Percentiles rank a stretch among this genome's conserved stretches.
phyloP scores from a whole-genome alignment of 2,797 vertebrate genomes.

The Phataginus tetradactyla region DNA sequence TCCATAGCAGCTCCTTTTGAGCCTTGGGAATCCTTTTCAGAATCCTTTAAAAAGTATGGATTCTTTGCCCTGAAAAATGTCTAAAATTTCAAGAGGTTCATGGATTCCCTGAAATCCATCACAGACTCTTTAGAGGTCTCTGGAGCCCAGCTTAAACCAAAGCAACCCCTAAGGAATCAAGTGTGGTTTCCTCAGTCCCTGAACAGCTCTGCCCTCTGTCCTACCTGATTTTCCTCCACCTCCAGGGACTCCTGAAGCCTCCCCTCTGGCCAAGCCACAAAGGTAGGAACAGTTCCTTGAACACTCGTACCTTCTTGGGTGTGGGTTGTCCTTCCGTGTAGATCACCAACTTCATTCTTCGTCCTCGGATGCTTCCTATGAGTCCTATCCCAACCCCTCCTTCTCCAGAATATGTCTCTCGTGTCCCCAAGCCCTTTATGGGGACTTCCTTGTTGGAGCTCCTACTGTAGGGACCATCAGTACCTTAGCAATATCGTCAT shows the following conservation, averaged over 20 bases:
- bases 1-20: not conserved
- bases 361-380: not conserved
- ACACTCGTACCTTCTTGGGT: not conserved
- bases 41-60: not conserved
- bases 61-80: not conserved
- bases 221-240: not conserved
- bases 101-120: not conserved
- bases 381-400: not conserved
- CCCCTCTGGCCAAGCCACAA: not conserved
- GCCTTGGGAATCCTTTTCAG: not conserved
- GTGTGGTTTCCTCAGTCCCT: not conserved
- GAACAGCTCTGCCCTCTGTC: not conserved
- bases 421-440: accelerated
- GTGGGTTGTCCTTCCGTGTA: not conserved
- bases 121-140: not conserved
- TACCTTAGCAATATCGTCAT: not conserved
- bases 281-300: not conserved
- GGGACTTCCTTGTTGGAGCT: not conserved
- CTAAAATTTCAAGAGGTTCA: not conserved
- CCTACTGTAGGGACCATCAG: not conserved
- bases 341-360: not conserved
- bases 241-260: not conserved
- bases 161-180: not conserved
- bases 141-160: not conserved
- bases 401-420: not conserved